Conservation (phyloP, 2,113 vertebrate species). For the Anas platyrhynchos region DNA sequence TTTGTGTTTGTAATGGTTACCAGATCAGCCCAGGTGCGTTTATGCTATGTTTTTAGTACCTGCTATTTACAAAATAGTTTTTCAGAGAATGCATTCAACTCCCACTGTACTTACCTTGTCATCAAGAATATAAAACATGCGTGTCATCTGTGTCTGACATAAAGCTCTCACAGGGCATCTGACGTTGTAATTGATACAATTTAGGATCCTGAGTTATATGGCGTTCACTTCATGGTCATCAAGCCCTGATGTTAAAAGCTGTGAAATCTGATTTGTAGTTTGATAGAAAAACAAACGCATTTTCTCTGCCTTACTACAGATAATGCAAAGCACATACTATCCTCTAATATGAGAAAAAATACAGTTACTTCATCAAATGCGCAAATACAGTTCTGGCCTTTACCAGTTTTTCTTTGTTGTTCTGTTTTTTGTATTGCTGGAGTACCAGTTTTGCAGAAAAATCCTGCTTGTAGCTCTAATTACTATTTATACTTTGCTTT, state of each 20-base stretch:
- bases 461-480: not conserved
- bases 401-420: not conserved
- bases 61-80: not conserved
- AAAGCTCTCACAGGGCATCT: not conserved
- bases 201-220: not conserved
- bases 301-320: not conserved
- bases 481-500: not conserved
- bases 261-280: not conserved
- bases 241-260: not conserved
- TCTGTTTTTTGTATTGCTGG: not conserved
- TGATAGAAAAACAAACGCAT: not conserved
- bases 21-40: not conserved
- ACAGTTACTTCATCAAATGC: not conserved
- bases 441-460: not conserved
- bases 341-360: not conserved
- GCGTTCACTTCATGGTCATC: not conserved
- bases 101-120: not conserved
- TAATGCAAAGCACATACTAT: not conserved
- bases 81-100: not conserved
- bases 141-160: not conserved
- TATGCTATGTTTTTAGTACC: not conserved
- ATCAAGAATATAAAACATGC: not conserved
- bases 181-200: not conserved
- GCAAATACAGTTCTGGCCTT: not conserved
- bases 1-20: not conserved